Base-by-base conservation (phyloP, 2,797 vertebrate genomes). In the Enteromius radiatus region DNA sequence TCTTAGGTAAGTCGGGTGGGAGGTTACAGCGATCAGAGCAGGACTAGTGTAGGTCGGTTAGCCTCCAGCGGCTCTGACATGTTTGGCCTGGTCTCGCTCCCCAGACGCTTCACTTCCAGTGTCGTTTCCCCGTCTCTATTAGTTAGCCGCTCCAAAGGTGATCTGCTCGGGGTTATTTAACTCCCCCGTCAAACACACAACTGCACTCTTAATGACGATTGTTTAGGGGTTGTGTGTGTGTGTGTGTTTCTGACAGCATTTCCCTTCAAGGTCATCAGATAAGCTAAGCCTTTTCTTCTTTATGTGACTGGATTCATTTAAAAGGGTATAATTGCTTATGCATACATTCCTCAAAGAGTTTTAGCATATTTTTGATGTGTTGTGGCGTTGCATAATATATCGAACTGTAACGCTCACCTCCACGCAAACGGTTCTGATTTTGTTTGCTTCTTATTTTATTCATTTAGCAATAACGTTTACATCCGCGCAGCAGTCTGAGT, bases 111-210 rank as follows among this genome's bases (percentile, higher is more conserved):
- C 79, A 36, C 43, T 38, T 67, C 74, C 56, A 68, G 61, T 80
- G 26, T 71, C 80, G 65, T 73, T 84, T 81, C 82, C 68, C 74
- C 69, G 84, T 90, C 86, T 84, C 63, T 73, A 76, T 73, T 79
- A 83, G 86, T 88, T 88, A 86, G 64, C 83, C 38, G 38, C 78
- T 85, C 84, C 83, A 87, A 87, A 89, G 85, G 85, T 89, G 86
- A 89, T 84, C 79, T 33, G 86, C 87, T 89, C 45, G 15, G 65
- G 87, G 85, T 80, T 88, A 75, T 85, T 26, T 59, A 59, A 26
- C 56, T 59, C 56, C 10, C 52, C 54, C 54, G 11, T 59, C 81
- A 81, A 79, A 68, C 49, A 33, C 78, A 56, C 74, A 17, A 70
- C 33, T 85, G 79, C 74, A 85, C 84, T 87, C 70, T 78, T 71